phyloP scores from a whole-genome alignment of 2,888 invertebrate genomes.

The Drosophila flavopinicola region DNA sequence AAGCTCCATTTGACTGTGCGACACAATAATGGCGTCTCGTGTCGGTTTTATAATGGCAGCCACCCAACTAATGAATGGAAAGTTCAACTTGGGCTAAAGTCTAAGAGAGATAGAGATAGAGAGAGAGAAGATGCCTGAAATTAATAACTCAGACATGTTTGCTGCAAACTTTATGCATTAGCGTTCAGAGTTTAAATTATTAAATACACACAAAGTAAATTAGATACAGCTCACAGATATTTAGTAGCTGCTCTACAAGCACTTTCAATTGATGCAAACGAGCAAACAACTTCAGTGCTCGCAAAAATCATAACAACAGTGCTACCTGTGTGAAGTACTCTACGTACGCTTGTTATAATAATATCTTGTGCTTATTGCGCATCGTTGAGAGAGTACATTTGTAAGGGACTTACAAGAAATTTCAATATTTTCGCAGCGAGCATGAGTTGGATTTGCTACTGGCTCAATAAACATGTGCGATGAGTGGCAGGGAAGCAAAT shows the following conservation, averaged over 20 bases:
- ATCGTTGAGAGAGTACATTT: not conserved
- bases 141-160: not conserved
- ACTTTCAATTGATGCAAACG: not conserved
- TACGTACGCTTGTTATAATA: not conserved
- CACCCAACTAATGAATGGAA: conserved; percentile 32
- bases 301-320: not conserved
- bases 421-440: conserved; percentile 2
- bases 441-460: conserved; percentile 36
- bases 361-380: not conserved
- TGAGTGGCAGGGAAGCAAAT: conserved; percentile 37
- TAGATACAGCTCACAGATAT: not conserved
- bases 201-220: not conserved
- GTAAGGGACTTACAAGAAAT: conserved; percentile 8
- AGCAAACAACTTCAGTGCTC: conserved; percentile 2
- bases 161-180: not conserved
- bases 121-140: not conserved
- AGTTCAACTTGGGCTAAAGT: conserved; percentile 17
- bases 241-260: not conserved
- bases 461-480: conserved; percentile 59
- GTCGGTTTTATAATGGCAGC: conserved; percentile 58
- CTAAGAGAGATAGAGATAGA: not conserved
- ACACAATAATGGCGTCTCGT: conserved; percentile 60
- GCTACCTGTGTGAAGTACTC: not conserved
- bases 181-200: not conserved
- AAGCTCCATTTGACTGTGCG: conserved; percentile 67